Evolutionary conservation across 2,113 vertebrate genomes (phyloP).

Genomic region (Campylomormyrus numenius): DNA sequence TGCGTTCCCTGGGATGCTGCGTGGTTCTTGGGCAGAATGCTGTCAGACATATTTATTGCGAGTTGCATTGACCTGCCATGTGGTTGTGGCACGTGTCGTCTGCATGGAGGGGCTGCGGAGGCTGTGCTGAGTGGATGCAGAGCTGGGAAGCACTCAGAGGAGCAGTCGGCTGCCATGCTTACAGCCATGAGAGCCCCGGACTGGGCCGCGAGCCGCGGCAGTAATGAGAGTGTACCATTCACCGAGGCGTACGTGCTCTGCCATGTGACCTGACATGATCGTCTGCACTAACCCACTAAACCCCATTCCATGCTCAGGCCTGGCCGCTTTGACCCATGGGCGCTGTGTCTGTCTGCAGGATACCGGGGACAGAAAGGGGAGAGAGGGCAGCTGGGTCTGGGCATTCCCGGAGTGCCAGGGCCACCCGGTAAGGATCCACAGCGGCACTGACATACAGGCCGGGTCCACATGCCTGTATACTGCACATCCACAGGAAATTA

Average conservation of each 20-base stretch:
- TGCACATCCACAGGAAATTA: neutral
- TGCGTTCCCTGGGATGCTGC: neutral
- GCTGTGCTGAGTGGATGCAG: neutral
- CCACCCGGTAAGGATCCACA: conserved; percentile 69
- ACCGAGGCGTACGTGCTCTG: neutral
- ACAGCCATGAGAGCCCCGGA: neutral
- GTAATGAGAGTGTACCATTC: neutral
- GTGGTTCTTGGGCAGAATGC: neutral
- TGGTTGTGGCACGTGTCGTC: neutral
- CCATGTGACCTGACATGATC: neutral
- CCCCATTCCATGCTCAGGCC: neutral
- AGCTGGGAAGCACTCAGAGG: neutral
- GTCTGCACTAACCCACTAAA: neutral
- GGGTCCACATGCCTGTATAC: neutral
- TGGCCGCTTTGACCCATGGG: conserved; percentile 5
- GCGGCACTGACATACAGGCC: neutral
- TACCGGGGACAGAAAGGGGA: conserved; percentile 96
- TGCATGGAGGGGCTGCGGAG: neutral
- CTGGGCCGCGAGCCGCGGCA: neutral
- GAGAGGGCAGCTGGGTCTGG: conserved; percentile 87
- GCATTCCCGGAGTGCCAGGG: conserved; percentile 78
- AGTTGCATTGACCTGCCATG: conserved; percentile 26
- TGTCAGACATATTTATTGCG: conserved; percentile 28
- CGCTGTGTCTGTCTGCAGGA: conserved; percentile 66
- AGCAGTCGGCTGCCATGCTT: neutral